Evolutionary conservation across 2,113 vertebrate genomes (phyloP).

Genomic region (Oreochromis tanganicae): DNA sequence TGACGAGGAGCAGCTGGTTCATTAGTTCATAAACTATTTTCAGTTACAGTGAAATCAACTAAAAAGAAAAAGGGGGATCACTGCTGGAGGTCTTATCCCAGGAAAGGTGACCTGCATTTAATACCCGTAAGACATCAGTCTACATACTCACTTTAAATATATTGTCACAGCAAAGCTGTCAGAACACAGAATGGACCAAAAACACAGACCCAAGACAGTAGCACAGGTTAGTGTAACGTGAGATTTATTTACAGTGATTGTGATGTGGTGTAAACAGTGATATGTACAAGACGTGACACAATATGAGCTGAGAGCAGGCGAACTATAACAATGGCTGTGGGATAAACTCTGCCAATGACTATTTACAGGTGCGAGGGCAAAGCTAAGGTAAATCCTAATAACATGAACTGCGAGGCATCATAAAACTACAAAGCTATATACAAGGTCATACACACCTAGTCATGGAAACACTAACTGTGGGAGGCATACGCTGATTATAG

Average conservation of each 20-base stretch:
- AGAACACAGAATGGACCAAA: neutral
- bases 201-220: neutral
- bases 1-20: neutral
- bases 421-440: neutral
- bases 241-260: neutral
- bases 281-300: neutral
- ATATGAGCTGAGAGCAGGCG: neutral
- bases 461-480: neutral
- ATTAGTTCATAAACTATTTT: neutral
- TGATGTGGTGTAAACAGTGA: neutral
- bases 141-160: neutral
- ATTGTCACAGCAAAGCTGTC: neutral
- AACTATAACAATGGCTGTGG: neutral
- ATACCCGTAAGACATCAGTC: neutral
- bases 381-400: neutral
- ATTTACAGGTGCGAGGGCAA: neutral
- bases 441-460: neutral
- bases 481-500: neutral
- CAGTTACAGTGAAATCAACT: neutral
- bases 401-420: neutral
- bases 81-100: neutral
- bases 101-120: neutral
- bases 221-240: neutral
- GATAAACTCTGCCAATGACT: neutral
- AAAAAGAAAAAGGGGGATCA: neutral